Conservation (phyloP, 2,113 vertebrate genomes). For the Kryptolebias marmoratus region DNA sequence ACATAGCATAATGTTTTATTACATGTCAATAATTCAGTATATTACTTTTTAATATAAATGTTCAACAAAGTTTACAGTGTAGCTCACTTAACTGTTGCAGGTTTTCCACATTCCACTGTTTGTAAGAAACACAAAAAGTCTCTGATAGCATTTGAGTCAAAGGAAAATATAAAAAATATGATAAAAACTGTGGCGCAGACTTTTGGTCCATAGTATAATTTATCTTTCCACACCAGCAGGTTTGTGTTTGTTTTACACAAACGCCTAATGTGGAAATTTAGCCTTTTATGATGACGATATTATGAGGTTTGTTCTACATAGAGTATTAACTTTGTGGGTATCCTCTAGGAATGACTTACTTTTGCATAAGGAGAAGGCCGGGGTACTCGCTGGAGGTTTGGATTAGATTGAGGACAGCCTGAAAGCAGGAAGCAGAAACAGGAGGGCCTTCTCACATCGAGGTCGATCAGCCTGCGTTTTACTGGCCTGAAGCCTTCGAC, state of each 20-base stretch:
- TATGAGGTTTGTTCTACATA: conserved; percentile 8
- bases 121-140: too few species aligned
- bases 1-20: too few species aligned
- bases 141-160: too few species aligned
- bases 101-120: too few species aligned
- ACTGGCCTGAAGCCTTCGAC: conserved; percentile 29
- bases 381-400: conserved; percentile 24
- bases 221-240: too few species aligned
- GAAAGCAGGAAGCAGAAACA: conserved; percentile 37
- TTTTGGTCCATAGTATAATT: too few species aligned
- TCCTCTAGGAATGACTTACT: conserved; percentile 21
- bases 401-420: conserved; percentile 41
- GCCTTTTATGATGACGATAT: conserved; percentile 16
- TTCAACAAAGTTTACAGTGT: too few species aligned
- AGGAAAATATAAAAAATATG: too few species aligned
- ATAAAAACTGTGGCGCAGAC: too few species aligned
- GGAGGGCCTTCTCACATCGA: conserved; percentile 19
- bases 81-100: too few species aligned
- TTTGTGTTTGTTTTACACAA: background rate
- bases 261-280: conserved; percentile 7
- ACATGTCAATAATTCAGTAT: background rate
- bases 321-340: conserved; percentile 33
- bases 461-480: conserved; percentile 33
- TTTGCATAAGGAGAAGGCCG: conserved; percentile 13
- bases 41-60: background rate